Conservation (phyloP, 2,113 vertebrate genomes). For the Psophia crepitans region DNA sequence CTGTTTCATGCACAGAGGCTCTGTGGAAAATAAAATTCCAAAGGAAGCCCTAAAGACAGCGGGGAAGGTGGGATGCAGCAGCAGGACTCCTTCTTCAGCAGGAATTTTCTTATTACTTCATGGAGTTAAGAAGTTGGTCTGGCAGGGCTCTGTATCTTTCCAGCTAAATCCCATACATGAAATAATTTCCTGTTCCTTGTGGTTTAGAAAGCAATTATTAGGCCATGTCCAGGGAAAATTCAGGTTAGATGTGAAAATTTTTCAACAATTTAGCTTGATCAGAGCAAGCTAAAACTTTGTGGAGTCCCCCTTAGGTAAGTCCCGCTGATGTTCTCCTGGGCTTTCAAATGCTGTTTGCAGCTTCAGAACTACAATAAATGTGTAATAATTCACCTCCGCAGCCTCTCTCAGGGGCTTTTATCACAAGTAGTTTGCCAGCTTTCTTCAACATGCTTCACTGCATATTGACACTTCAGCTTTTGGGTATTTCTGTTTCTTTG, state of each 20-base stretch:
- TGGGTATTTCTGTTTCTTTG: conserved; percentile 40
- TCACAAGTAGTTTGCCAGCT: background rate
- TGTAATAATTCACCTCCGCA: background rate
- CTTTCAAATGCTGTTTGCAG: background rate
- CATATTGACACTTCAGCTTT: background rate
- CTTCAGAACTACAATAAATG: background rate
- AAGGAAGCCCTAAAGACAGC: background rate
- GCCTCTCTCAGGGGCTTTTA: background rate
- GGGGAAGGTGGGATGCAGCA: background rate
- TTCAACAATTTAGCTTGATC: background rate
- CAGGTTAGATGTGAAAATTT: background rate
- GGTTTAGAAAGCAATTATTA: background rate
- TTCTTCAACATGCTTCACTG: conserved; percentile 2
- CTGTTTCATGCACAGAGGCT: background rate
- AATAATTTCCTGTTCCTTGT: background rate
- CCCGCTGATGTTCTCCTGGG: background rate
- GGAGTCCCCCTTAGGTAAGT: background rate
- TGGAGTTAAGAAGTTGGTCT: background rate
- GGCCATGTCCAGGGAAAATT: background rate
- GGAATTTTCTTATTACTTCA: background rate
- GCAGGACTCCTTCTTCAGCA: background rate
- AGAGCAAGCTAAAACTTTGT: background rate
- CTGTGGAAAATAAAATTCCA: background rate
- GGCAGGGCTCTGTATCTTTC: background rate
- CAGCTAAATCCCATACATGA: background rate